Evolutionary conservation across 2,888 invertebrate genomes (phyloP).

Genomic region (Allolobophora icterica): DNA sequence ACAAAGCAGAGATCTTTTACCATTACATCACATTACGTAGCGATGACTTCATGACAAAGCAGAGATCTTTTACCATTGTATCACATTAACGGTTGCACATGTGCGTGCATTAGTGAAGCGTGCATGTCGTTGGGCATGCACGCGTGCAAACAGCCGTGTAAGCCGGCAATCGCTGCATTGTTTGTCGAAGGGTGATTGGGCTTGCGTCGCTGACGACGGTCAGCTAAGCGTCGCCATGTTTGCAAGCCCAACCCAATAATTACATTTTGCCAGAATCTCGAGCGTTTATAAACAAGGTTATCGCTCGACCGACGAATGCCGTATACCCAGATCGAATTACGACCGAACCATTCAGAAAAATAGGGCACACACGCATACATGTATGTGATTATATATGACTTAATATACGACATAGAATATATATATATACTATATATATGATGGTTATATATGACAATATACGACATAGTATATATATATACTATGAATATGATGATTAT

Average conservation of each 20-base stretch:
- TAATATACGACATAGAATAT: neutral
- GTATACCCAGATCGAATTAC: neutral
- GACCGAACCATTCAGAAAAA: neutral
- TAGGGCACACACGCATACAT: neutral
- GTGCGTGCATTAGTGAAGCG: neutral
- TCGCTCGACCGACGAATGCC: neutral
- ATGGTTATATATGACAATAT: neutral
- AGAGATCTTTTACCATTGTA: neutral
- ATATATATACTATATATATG: neutral
- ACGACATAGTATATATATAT: neutral
- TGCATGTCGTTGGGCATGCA: neutral
- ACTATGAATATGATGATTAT: neutral
- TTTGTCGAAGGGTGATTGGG: neutral
- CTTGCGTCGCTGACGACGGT: neutral
- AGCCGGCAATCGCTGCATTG: neutral
- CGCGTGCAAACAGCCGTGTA: neutral
- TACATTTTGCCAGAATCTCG: neutral
- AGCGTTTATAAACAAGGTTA: constrained; percentile 11
- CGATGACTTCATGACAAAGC: no score
- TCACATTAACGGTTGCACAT: neutral
- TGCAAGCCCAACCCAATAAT: neutral
- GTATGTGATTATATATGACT: neutral
- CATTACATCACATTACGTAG: no score
- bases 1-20: no score
- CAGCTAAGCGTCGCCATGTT: neutral